Base-by-base conservation (phyloP, 2,797 vertebrate genomes). In the Pangasius macronema region DNA sequence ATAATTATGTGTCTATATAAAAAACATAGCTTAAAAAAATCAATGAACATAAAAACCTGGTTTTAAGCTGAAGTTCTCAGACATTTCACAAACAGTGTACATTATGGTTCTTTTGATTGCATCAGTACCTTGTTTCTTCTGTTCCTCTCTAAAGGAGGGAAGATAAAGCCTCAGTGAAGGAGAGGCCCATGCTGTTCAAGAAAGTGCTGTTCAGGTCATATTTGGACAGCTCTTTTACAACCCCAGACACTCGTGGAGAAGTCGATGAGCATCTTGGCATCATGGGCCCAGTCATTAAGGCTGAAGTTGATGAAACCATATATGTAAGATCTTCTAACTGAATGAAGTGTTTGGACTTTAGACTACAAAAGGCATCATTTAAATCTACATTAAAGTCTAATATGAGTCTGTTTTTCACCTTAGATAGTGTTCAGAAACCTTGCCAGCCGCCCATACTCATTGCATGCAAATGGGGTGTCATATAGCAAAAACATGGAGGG, bases 401-500 rank as follows among this genome's bases (percentile, higher is more conserved):
- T 42, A 55, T n/a, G 3, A 57, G 1, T 61, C 55, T 85, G 36
- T 85, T 5, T 33, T 88, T 10, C 87, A 83, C 86, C 90, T 16
- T 87, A 99, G 98, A 96, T 99, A 91, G 95, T 96, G 87, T 99
- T 99, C 93, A 98, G 93, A 93, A 99, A 99, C 93, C 93, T 96
- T 22, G 98, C 97, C 76, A 96, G 94, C 13, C 96, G 97, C 84
- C 95, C 97, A 0, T 99, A 96, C 92, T 99, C 98, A 24, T 87
- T 99, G 82, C 99, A 99, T 89, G 96, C 97, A 36, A 98, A 99
- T 4, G 99, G 99, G 2, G 96, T 99, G 85, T 89, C 94, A 53
- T 99, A 99, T 87, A 96, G 96, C 77, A 99, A 99, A 89, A 96
- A 96, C 67, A 97, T 96, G n/a, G 99, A 99, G 91, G 99, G 99